Evolutionary conservation across 2,797 vertebrate species (phyloP), one percentile per base, ranked within the genome.

Genomic region (Falco concolor): DNA sequence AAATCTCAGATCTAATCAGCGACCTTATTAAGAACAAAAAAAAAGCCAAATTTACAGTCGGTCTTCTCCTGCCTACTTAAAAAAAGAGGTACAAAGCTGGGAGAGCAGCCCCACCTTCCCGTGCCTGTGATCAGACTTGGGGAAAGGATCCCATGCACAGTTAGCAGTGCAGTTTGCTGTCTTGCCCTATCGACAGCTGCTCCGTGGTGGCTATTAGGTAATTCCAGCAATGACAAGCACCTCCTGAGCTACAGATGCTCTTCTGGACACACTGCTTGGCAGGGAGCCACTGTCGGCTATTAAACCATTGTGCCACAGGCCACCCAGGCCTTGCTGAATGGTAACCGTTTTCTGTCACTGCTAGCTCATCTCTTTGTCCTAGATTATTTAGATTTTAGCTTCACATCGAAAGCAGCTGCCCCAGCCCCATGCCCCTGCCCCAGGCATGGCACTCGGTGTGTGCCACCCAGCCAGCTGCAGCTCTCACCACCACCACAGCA

Each of bases 1-100:
- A 94, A 90, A 86, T 50, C 87, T 95, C 91, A 68, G 24, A 49
- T 42, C 63, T 93, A 81, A 88, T 69, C 69, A 69, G 13, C 59
- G 87, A 94, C 65, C 22, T 91, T 73, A 82, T 32, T 70, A 90
- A 81, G 38, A 86, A 47, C 10, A 15, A 94, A 89, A 85, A 38
- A 69, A 88, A 69, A 88, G 47, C 14, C 61, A 93, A 94, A 83
- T 57, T 68, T 72, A 73, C 44, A 54, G 19, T 73, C 61, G 75
- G 54, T n/a, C 17, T 76, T 80, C 72, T 89, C 68, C 67, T 73
- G 38, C 12, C 22, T 80, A 5, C 38, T 67, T 60, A 40, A 78
- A 78, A 78, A 60, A 45, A 77, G 64, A 63, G 12, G 56, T 44
- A 54, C 30, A 56, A 93, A 65, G 32, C 2, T 74, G 25, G 38